Evolutionary conservation across 2,888 invertebrate species (phyloP).

Genomic region (Cheilosia soror): DNA sequence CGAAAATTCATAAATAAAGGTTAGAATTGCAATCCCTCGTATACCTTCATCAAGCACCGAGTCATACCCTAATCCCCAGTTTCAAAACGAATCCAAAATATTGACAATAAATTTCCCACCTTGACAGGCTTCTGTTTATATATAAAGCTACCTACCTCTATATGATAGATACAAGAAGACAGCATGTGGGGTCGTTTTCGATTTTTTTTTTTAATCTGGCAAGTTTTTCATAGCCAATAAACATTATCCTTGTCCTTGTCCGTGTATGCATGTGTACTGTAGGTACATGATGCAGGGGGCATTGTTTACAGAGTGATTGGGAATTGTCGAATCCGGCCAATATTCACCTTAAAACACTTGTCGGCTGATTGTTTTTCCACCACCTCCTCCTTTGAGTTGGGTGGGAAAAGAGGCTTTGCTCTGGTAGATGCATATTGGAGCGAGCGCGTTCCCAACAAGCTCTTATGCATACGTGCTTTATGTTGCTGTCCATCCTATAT

Average conservation of each 20-base stretch:
- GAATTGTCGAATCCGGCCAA: conserved; percentile 72
- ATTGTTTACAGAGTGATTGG: conserved; percentile 73
- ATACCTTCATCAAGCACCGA: conserved; percentile 33
- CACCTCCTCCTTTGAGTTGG: background rate
- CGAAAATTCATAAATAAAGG: conserved; percentile 59
- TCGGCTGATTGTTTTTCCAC: conserved; percentile 50
- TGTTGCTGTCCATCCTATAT: conserved; percentile 18
- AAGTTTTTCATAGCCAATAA: conserved; percentile 15
- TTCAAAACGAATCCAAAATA: conserved; percentile 52
- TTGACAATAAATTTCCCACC: conserved; percentile 68
- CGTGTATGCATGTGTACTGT: background rate
- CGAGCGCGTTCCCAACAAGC: background rate
- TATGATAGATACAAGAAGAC: conserved; percentile 9
- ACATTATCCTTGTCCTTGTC: conserved; percentile 40
- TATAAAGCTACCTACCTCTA: background rate
- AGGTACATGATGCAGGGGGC: conserved; percentile 53
- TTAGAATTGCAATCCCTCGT: conserved; percentile 28
- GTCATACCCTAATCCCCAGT: conserved; percentile 37
- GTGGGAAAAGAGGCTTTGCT: background rate
- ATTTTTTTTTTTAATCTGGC: background rate
- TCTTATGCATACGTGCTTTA: conserved; percentile 21
- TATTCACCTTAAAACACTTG: conserved; percentile 70
- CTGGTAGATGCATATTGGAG: conserved; percentile 39
- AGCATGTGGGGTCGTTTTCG: conserved; percentile 25
- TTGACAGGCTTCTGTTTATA: conserved; percentile 54